phyloP scores from a whole-genome alignment of 2,888 invertebrate genomes.

The Agrotis puta region DNA sequence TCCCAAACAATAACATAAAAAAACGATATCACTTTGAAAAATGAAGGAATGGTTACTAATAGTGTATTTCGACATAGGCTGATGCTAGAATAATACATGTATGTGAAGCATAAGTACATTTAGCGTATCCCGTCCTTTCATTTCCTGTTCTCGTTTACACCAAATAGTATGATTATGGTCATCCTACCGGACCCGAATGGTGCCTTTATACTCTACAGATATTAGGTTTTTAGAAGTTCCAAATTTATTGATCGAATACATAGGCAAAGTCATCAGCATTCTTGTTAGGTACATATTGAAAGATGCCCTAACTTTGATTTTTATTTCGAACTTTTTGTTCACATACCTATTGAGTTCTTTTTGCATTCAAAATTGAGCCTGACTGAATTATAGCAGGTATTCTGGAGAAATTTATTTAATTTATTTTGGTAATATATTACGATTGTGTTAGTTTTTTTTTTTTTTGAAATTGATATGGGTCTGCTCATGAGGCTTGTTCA shows the following conservation, averaged over 20 bases:
- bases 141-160: slow-evolving; percentile 46
- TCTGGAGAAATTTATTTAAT: slow-evolving; percentile 1
- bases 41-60: not conserved
- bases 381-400: not conserved
- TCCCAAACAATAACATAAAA: not conserved
- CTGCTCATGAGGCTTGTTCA: no score
- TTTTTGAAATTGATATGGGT: no score
- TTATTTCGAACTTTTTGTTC: slow-evolving; percentile 44
- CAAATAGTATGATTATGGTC: slow-evolving; percentile 44
- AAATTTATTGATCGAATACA: slow-evolving; percentile 65
- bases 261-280: slow-evolving; percentile 56
- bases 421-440: not conserved
- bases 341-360: not conserved
- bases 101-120: not conserved
- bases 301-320: slow-evolving; percentile 50
- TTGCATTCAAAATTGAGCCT: slow-evolving; percentile 23
- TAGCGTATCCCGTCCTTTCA: slow-evolving; percentile 43
- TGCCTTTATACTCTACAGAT: slow-evolving; percentile 62
- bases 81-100: not conserved
- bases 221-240: slow-evolving; percentile 65
- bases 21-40: not conserved
- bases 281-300: slow-evolving; percentile 52
- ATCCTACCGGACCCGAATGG: slow-evolving; percentile 46
- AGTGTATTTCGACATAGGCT: not conserved
- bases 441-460: not conserved